Conservation (phyloP, 2,888 invertebrate species). For the Mythimna impura region DNA sequence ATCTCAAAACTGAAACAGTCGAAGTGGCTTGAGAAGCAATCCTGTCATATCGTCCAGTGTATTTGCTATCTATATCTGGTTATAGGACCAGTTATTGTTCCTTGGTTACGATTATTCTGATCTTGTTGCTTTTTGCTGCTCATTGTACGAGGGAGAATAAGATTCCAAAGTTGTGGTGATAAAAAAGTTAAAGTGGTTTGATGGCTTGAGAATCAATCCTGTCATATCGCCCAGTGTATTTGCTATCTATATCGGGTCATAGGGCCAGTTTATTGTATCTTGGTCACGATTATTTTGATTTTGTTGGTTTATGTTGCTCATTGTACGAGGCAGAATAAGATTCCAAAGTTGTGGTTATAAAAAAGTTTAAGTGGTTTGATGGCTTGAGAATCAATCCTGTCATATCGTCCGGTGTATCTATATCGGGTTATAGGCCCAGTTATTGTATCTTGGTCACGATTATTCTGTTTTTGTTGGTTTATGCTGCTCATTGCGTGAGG, state of each 20-base stretch:
- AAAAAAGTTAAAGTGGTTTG: too few relatives aligned
- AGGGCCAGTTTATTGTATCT: slow-evolving; percentile 32
- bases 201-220: slow-evolving; percentile 40
- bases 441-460: slow-evolving; percentile 29
- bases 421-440: slow-evolving; percentile 41
- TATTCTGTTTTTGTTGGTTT: slow-evolving; percentile 12
- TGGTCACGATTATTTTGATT: slow-evolving; percentile 13
- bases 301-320: slow-evolving; percentile 1
- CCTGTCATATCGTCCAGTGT: slow-evolving; percentile 68
- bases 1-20: background rate
- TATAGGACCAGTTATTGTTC: slow-evolving; percentile 33
- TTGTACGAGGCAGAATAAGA: background rate
- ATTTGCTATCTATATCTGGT: slow-evolving; percentile 66
- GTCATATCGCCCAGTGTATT: slow-evolving; percentile 70
- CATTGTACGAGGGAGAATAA: background rate
- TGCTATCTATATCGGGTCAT: slow-evolving; percentile 61
- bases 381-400: slow-evolving; percentile 52
- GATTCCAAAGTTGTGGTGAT: background rate
- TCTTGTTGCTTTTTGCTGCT: slow-evolving; percentile 5
- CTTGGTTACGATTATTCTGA: slow-evolving; percentile 14
- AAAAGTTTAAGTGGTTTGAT: too few relatives aligned
- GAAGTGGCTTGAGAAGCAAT: too few relatives aligned
- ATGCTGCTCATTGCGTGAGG: background rate
- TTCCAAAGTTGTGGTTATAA: background rate
- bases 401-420: slow-evolving; percentile 67